Evolutionary conservation across 2,797 vertebrate species (phyloP).

Genomic region (Oryzias sinensis): DNA sequence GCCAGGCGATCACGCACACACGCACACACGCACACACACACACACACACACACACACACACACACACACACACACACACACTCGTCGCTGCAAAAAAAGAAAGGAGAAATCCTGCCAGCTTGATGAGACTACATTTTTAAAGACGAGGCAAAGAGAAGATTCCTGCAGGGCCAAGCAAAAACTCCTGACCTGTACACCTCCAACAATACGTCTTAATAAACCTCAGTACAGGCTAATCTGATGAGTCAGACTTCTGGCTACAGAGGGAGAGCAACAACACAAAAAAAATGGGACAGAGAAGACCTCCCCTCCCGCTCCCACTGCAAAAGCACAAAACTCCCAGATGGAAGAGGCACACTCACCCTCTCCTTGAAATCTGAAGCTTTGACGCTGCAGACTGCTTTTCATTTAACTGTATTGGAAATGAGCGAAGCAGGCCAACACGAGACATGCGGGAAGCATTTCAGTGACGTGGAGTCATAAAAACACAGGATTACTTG

Average conservation of each 20-base stretch:
- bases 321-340: conserved; percentile 21
- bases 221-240: conserved; percentile 59
- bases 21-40: conserved; percentile 16
- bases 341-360: conserved; percentile 23
- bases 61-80: conserved; percentile 14
- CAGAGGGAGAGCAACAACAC: conserved; percentile 59
- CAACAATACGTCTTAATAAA: conserved; percentile 74
- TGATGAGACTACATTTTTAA: conserved; percentile 38
- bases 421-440: conserved; percentile 27
- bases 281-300: conserved; percentile 43
- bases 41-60: conserved; percentile 11
- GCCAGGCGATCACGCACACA: conserved; percentile 11
- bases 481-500: conserved; percentile 44
- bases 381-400: conserved; percentile 26
- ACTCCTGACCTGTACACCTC: conserved; percentile 71
- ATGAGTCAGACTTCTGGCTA: conserved; percentile 68
- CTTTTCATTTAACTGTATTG: conserved; percentile 30
- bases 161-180: conserved; percentile 71
- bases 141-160: conserved; percentile 41
- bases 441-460: conserved; percentile 30
- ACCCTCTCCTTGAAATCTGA: conserved; percentile 44
- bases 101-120: conserved; percentile 42
- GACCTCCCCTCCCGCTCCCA: conserved; percentile 7
- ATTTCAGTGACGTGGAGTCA: conserved; percentile 27
- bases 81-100: conserved; percentile 38